Evolutionary conservation across 2,888 invertebrate genomes (phyloP).

Genomic region (Megaustenia siamemsis): DNA sequence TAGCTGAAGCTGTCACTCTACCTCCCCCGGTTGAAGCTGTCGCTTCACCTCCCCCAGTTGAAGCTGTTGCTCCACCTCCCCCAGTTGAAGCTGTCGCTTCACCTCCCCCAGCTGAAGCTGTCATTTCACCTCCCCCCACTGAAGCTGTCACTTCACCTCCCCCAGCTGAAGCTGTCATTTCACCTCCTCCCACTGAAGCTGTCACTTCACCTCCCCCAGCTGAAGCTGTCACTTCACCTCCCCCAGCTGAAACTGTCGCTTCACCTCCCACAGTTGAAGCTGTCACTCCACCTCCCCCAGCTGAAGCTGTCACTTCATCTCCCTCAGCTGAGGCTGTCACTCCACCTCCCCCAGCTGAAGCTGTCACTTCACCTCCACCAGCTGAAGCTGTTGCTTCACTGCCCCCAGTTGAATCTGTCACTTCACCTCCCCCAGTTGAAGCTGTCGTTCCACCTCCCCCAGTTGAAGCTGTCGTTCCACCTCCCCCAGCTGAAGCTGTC

Average conservation of each 20-base stretch:
- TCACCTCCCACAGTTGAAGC: not conserved
- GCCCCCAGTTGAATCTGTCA: not conserved
- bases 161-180: not conserved
- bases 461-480: not conserved
- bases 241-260: not conserved
- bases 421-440: too few relatives aligned
- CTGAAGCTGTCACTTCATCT: not conserved
- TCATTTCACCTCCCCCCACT: not conserved
- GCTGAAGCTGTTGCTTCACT: not conserved
- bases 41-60: not conserved
- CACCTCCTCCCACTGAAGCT: not conserved
- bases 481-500: not conserved
- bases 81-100: not conserved
- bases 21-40: not conserved
- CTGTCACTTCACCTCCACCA: not conserved
- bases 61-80: too few relatives aligned
- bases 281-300: not conserved
- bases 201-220: not conserved
- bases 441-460: too few relatives aligned
- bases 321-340: not conserved
- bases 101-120: not conserved
- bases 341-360: too few relatives aligned
- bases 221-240: not conserved
- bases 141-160: not conserved
- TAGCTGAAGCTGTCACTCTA: not conserved